Conservation (phyloP, 2,113 vertebrate species). For the Corythaeola cristata region DNA sequence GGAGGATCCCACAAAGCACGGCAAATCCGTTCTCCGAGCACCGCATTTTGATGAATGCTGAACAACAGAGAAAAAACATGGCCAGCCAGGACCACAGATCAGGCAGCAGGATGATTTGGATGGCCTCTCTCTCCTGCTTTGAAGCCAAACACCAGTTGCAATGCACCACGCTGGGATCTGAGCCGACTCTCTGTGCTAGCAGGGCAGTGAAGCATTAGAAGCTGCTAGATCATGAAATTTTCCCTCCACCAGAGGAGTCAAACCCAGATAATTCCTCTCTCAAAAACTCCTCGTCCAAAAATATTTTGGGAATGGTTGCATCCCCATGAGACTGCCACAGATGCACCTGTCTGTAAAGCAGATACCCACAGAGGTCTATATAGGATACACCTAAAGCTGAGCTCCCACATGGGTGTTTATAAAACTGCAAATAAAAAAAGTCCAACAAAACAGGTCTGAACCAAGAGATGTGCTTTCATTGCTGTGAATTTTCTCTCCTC, state of each 20-base stretch:
- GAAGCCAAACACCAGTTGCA: not conserved
- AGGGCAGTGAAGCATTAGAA: not conserved
- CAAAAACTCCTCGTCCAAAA: no score
- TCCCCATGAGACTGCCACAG: not conserved
- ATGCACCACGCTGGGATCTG: not conserved
- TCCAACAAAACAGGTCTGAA: not conserved
- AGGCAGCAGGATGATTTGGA: not conserved
- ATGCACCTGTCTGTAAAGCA: not conserved
- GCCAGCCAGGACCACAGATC: not conserved
- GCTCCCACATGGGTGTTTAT: not conserved
- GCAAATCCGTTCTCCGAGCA: not conserved
- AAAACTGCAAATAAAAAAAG: not conserved
- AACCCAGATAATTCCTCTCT: not conserved
- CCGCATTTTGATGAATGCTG: fast-evolving
- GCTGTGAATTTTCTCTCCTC: not conserved
- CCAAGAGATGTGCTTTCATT: not conserved
- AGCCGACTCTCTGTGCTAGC: not conserved
- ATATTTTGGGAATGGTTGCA: not conserved
- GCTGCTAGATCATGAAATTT: not conserved
- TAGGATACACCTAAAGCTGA: not conserved
- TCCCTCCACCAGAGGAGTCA: fast-evolving
- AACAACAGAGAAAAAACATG: fast-evolving
- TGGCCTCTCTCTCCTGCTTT: not conserved
- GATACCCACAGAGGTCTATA: not conserved
- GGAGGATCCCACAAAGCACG: not conserved